phyloP scores from a whole-genome alignment of 2,888 invertebrate species.

The Cryptocephalus moraei region DNA sequence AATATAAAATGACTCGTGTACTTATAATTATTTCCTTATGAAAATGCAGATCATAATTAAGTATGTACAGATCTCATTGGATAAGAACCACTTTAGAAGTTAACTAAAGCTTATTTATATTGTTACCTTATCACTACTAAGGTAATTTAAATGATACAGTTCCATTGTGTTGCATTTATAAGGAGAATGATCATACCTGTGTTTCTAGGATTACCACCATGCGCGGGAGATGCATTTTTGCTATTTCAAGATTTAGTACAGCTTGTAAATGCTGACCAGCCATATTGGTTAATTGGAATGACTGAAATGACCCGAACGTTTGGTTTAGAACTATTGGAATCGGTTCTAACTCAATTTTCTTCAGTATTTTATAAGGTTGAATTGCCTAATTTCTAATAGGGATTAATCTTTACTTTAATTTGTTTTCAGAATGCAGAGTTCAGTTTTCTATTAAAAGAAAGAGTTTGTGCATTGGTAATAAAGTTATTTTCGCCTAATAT shows the following conservation, averaged over 20 bases:
- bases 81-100: too few species aligned
- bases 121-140: too few species aligned
- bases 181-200: neutral
- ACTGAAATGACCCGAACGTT: slow-evolving; percentile 96
- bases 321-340: slow-evolving; percentile 89
- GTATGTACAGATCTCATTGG: too few species aligned
- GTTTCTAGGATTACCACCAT: slow-evolving; percentile 55
- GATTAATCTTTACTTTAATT: neutral
- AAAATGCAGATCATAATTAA: too few species aligned
- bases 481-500: slow-evolving; percentile 97
- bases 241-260: slow-evolving; percentile 97
- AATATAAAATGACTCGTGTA: too few species aligned
- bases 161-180: neutral
- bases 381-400: neutral
- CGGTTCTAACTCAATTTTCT: slow-evolving; percentile 79
- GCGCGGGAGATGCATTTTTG: slow-evolving; percentile 89
- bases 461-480: slow-evolving; percentile 96
- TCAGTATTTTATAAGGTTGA: slow-evolving; percentile 75
- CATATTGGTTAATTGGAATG: slow-evolving; percentile 90
- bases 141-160: neutral
- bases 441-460: slow-evolving; percentile 86
- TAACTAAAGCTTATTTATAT: too few species aligned
- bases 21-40: too few species aligned
- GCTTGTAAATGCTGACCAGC: slow-evolving; percentile 91
- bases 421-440: slow-evolving; percentile 80